Evolutionary conservation across 2,888 invertebrate genomes (phyloP), one percentile per base, ranked within the genome.

Genomic region (Rhingia rostrata): DNA sequence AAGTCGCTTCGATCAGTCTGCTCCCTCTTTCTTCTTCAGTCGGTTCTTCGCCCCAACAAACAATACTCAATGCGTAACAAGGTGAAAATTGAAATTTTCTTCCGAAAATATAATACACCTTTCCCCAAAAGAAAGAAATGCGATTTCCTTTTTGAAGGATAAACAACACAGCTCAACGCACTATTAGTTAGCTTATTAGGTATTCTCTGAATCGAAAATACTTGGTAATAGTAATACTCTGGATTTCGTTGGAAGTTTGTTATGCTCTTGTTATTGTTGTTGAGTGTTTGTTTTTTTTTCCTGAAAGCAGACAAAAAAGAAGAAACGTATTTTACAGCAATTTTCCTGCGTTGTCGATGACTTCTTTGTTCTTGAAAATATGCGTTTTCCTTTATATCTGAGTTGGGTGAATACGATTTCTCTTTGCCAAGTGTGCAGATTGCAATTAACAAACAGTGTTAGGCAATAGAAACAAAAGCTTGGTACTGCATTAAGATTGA

Each of bases 311-410:
- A 69, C 53, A 67, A 67, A 60, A 53, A 53, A 54, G 64, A 14
- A 72, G 22, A 30, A 61, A 39, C 22, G 22, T 58, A 60, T 80
- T 73, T 78, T 75, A 22, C 39, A 58, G 63, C 45, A 41, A 70
- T 69, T 79, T 83, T 79, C 79, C 60, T 79, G 69, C 58, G 73
- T 69, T 83, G 79, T 51, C 66, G 81, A 70, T 66, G 69, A 74
- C 58, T 83, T 83, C 83, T 83, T 83, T 83, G 83, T 83, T 83
- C 83, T 83, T 79, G 73, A 83, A 78, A 78, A 78, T 79, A 74
- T 79, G 78, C 66, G 61, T 78, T 78, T 83, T 78, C 63, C 63
- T 67, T 43, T 83, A 78, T 82, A 72, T 82, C 56, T 63, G 60
- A 49, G 53, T 67, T 45, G 56, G 22, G 58, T 39, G 56, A 83